phyloP scores from a whole-genome alignment of 2,888 invertebrate genomes.

The Chelonus formosanus region DNA sequence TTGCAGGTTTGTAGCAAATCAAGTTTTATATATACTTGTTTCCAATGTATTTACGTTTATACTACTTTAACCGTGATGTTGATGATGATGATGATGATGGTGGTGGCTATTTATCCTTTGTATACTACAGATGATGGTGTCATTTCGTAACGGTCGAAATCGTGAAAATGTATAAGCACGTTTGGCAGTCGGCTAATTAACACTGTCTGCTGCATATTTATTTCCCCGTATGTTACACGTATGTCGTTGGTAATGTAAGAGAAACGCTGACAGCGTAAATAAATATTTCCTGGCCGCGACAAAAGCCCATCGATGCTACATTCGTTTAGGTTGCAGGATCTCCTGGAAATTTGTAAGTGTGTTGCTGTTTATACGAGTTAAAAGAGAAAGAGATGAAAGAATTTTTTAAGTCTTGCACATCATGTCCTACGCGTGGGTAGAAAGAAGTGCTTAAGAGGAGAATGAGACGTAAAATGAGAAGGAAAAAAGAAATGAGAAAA shows the following conservation, averaged over 20 bases:
- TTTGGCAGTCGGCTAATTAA: constrained; percentile 17
- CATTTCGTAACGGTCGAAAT: constrained; percentile 9
- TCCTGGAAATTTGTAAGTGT: constrained; percentile 1
- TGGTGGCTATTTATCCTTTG: too few relatives aligned
- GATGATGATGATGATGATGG: too few relatives aligned
- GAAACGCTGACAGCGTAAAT: constrained; percentile 24
- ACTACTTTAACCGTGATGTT: neutral
- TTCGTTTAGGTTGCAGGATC: neutral
- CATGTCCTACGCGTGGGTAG: constrained; percentile 6
- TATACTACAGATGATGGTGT: neutral
- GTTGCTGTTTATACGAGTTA: neutral
- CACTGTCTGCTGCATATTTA: constrained; percentile 24
- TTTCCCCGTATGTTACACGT: constrained; percentile 18
- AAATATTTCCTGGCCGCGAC: constrained; percentile 24
- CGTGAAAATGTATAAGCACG: neutral
- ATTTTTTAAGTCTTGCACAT: constrained; percentile 16
- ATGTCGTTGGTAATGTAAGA: constrained; percentile 7
- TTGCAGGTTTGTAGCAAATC: too few relatives aligned
- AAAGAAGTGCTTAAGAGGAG: neutral
- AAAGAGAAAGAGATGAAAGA: neutral
- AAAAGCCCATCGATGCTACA: constrained; percentile 8
- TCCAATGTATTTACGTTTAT: neutral
- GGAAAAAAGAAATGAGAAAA: neutral
- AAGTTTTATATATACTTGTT: too few relatives aligned
- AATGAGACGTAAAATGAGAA: neutral